Conservation (phyloP, 2,113 vertebrate species). For the Elachura formosa region DNA sequence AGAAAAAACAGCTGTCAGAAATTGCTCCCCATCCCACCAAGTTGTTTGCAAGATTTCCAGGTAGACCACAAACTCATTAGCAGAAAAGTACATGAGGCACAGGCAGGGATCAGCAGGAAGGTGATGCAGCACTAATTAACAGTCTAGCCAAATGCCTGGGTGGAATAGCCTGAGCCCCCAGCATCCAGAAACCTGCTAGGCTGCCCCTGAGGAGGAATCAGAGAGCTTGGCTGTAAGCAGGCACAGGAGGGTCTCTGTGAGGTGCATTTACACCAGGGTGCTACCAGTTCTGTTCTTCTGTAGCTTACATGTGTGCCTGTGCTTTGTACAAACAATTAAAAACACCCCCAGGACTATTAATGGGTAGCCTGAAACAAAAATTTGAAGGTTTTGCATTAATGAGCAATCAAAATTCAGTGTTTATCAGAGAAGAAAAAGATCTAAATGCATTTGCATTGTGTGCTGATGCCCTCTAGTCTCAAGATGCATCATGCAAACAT, state of each 20-base stretch:
- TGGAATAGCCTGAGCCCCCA: not conserved
- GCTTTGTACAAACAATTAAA: not conserved
- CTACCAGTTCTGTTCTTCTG: not conserved
- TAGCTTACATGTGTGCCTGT: not conserved
- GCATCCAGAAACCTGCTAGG: not conserved
- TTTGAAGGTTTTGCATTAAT: not conserved
- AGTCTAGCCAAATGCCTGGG: not conserved
- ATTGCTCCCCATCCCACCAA: not conserved
- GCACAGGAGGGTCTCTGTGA: not conserved
- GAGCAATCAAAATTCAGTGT: not conserved
- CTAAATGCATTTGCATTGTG: not conserved
- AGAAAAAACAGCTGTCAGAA: not conserved
- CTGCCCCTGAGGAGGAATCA: not conserved
- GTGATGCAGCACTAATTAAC: conserved; percentile 17
- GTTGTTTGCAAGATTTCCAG: conserved; percentile 14
- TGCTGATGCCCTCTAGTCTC: not conserved
- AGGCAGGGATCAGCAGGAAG: not conserved
- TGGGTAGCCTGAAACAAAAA: conserved; percentile 2
- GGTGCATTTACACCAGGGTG: not conserved
- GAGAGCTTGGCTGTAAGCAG: not conserved
- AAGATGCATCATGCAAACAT: not conserved
- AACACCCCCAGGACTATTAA: not conserved
- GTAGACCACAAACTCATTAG: conserved; percentile 36
- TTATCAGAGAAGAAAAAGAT: not conserved
- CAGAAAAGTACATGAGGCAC: not conserved